Evolutionary conservation across 2,888 invertebrate genomes (phyloP), one percentile per base, ranked within the genome.

Genomic region (Drosophila flavopinicola): DNA sequence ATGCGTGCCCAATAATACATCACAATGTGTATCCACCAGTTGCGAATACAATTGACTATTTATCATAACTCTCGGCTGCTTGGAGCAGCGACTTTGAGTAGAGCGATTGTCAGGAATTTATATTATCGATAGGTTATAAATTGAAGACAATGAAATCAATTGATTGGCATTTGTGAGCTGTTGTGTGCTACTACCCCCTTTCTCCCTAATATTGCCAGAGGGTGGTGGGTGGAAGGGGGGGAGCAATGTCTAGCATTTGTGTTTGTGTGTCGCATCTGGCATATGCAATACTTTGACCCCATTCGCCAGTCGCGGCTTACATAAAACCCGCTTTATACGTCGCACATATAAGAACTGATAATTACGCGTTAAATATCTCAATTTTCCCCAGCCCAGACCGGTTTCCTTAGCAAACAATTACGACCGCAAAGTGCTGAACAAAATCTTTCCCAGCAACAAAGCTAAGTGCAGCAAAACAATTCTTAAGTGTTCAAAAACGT

Each of bases 61-160:
- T 70, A 75, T 73, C 56, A 75, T 27, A 66, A 20, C 29, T 51
- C 44, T 37, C 9, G 52, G 45, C 17, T 56, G 59, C 44, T 42
- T 51, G 48, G 42, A 48, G 25, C 17, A 6, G 10, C 17, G 35
- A 35, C n/a, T 6, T 20, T 29, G 24, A n/a, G 41, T 6, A 24
- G 29, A 56, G 45, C 58, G 29, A 32, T 30, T 54, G 42, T 33
- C 51, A 57, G 79, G 79, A 78, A 80, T 84, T 86, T 80, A 79
- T 85, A 79, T 79, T 85, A 85, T 87, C 82, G 67, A 73, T 73
- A 75, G 76, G 75, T 85, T 83, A 87, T 83, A 83, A 83, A 83
- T 83, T 83, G 83, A 85, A 87, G 87, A 84, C 84, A 84, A 84
- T 84, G 84, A 84, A 84, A 75, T 85, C 84, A 84, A 84, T 84